Evolutionary conservation across 2,113 vertebrate species (phyloP), one percentile per base, ranked within the genome.

Genomic region (Scortum barcoo): DNA sequence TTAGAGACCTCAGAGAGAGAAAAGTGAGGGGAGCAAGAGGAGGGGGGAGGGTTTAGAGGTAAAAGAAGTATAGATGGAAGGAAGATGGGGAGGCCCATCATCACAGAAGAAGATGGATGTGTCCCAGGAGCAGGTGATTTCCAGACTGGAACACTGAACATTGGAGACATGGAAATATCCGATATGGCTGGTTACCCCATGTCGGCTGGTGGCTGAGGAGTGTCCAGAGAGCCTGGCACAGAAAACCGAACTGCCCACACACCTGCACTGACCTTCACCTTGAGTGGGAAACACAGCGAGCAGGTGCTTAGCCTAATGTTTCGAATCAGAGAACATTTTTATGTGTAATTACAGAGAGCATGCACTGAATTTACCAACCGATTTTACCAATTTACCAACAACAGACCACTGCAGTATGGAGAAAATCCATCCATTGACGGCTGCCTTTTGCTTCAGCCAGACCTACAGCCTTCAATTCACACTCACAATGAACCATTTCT

Each of bases 101-200:
- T 80, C 46, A 62, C 9, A 7, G 74, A 86, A 7, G 74, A 86
- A 79, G 88, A 93, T 60, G 76, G 82, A 92, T 90, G 70, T 78
- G 36, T 89, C 92, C 63, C 86, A 66, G 70, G 86, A 89, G 89
- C 58, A 80, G 71, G 51, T 79, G 68, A 77, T 88, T 92, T 91
- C 72, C 85, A 83, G 84, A 92, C 88, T 90, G 85, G 88, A 93
- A 91, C 90, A 78, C 28, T 90, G 86, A 91, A 83, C 85, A 86
- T 80, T 85, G 88, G 68, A 89, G 66, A 91, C 89, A 86, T 83
- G 81, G 87, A 85, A 84, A 90, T 85, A 89, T 88, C 81, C 3
- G 83, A 83, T 61, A 86, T 33, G 61, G 89, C 84, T 86, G 80
- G 85, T 92, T 91, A 88, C 40, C 65, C 56, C 60, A 5, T 51